Evolutionary conservation across 2,888 invertebrate genomes (phyloP).

Genomic region (Anthrax anthrax): DNA sequence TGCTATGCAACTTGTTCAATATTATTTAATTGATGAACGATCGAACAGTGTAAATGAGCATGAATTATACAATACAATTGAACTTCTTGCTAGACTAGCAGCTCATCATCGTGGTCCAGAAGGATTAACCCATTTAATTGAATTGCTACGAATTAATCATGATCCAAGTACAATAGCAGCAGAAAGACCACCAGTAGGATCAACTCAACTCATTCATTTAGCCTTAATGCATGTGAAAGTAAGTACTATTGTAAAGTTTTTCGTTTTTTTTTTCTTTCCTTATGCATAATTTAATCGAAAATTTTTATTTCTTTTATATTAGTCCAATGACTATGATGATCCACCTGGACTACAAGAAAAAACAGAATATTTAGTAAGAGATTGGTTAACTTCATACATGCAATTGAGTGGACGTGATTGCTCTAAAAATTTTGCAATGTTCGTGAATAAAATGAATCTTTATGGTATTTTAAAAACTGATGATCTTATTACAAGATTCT

Average conservation of each 20-base stretch:
- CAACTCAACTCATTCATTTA: slow-evolving; percentile 81
- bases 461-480: slow-evolving; percentile 94
- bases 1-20: slow-evolving; percentile 80
- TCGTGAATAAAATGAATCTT: slow-evolving; percentile 93
- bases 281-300: neutral
- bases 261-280: too few relatives aligned
- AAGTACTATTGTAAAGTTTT: slow-evolving; percentile 31
- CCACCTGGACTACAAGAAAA: slow-evolving; percentile 90
- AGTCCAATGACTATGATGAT: slow-evolving; percentile 80
- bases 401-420: slow-evolving; percentile 64
- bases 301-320: slow-evolving; percentile 12
- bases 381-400: slow-evolving; percentile 86
- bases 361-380: slow-evolving; percentile 82
- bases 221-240: slow-evolving; percentile 75
- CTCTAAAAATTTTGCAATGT: slow-evolving; percentile 81
- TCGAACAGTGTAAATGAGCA: slow-evolving; percentile 63
- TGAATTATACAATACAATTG: slow-evolving; percentile 78
- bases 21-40: slow-evolving; percentile 74
- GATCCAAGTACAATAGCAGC: slow-evolving; percentile 56
- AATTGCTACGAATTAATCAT: slow-evolving; percentile 59
- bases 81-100: slow-evolving; percentile 63
- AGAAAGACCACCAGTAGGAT: slow-evolving; percentile 64
- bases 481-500: slow-evolving; percentile 92
- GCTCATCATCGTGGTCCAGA: slow-evolving; percentile 67
- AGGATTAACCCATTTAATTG: slow-evolving; percentile 66